These are phyloP conservation scores for Nerophis ophidion DNA, from an alignment of 2,113 vertebrate genomes.

Conservation along the genomic window DNA sequence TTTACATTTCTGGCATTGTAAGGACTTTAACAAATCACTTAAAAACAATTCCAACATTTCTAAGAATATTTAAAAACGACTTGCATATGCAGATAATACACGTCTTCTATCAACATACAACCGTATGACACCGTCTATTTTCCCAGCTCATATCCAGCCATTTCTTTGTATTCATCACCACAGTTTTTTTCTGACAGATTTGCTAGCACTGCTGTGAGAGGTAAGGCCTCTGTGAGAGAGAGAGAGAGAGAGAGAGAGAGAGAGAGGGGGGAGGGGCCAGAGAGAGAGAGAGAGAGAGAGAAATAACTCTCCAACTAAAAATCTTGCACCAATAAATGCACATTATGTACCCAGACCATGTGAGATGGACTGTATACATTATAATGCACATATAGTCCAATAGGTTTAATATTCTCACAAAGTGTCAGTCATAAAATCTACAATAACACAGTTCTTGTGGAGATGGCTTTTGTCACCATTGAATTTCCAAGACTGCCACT, in stretches of 20 bases:
- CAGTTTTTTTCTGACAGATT: conserved; percentile 75
- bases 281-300: conserved; percentile 23
- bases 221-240: conserved; percentile 60
- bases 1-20: conserved; percentile 32
- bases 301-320: conserved; percentile 62
- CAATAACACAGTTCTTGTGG: background rate
- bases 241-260: conserved; percentile 22
- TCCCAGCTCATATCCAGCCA: conserved; percentile 62
- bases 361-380: conserved; percentile 36
- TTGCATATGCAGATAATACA: conserved; percentile 3
- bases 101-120: conserved; percentile 31
- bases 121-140: conserved; percentile 41
- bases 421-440: conserved; percentile 9
- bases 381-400: background rate
- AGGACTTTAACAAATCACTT: conserved; percentile 50
- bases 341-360: conserved; percentile 61
- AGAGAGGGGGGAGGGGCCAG: too few species aligned
- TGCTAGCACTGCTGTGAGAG: conserved; percentile 69
- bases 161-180: conserved; percentile 71
- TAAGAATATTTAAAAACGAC: conserved; percentile 25
- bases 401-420: conserved; percentile 3
- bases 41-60: conserved; percentile 27
- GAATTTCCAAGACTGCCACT: conserved; percentile 3
- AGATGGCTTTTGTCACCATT: background rate
- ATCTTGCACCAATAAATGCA: conserved; percentile 63